A percentile compares a stretch with the other conserved stretches of the same genome.
These are phyloP conservation scores for Passerina amoena DNA, from an alignment of 2,113 vertebrate species.

Conservation along the genomic window DNA sequence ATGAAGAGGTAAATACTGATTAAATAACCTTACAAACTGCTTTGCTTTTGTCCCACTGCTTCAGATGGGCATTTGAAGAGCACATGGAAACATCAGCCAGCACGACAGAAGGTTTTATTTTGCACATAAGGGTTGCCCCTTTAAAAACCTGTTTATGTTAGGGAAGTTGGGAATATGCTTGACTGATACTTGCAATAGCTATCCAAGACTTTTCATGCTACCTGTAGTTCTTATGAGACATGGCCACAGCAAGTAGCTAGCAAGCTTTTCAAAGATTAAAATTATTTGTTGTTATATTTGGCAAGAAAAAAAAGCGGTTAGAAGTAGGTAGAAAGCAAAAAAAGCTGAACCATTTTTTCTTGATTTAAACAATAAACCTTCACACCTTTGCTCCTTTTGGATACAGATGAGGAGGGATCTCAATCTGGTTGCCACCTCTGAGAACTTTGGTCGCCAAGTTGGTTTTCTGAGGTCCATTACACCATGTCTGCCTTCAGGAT, in stretches of 20 bases:
- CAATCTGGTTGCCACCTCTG: neutral
- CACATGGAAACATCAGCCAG: neutral
- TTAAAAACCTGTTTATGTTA: neutral
- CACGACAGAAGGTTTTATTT: neutral
- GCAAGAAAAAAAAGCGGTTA: neutral
- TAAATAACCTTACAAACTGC: neutral
- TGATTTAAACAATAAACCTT: neutral
- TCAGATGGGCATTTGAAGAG: neutral
- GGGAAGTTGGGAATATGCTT: neutral
- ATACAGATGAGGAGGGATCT: neutral
- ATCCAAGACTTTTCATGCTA: neutral
- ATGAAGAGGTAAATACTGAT: slow-evolving; percentile 87
- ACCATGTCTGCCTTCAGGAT: neutral
- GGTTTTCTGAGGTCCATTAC: neutral
- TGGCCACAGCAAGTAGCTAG: neutral
- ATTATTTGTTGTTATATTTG: neutral
- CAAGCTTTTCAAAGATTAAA: neutral
- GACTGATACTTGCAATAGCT: neutral
- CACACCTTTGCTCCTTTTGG: rapidly evolving
- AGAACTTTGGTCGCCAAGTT: neutral
- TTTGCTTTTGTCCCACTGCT: neutral
- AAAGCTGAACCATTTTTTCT: neutral
- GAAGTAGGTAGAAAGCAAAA: neutral
- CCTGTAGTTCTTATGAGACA: neutral
- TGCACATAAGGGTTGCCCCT: neutral